phyloP scores from a whole-genome alignment of 2,888 invertebrate species.

The Volucella inflata region DNA sequence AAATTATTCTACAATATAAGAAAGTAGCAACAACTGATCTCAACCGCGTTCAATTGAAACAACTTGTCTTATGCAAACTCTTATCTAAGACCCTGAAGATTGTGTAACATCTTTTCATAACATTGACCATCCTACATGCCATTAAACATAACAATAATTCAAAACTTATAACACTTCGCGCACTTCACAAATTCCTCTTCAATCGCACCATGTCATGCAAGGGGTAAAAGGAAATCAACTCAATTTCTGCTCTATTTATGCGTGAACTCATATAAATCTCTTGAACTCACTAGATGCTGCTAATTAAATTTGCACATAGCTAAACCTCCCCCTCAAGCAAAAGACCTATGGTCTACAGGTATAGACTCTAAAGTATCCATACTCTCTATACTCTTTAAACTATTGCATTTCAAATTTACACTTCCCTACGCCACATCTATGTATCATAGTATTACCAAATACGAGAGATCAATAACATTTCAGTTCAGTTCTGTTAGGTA shows the following conservation, averaged over 20 bases:
- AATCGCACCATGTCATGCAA: too few species aligned
- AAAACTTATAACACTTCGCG: too few species aligned
- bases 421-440: constrained; percentile 40
- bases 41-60: too few species aligned
- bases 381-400: constrained; percentile 17
- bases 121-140: too few species aligned
- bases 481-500: background rate
- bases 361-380: too few species aligned
- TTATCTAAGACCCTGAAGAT: too few species aligned
- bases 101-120: too few species aligned
- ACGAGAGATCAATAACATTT: constrained; percentile 72
- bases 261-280: constrained; percentile 58
- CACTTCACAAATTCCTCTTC: too few species aligned
- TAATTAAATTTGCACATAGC: constrained; percentile 68
- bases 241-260: constrained; percentile 63
- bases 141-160: too few species aligned
- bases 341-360: background rate
- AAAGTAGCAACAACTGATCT: too few species aligned
- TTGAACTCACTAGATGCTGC: constrained; percentile 48
- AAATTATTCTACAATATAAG: too few species aligned
- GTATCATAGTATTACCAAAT: constrained; percentile 67
- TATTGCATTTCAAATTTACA: constrained; percentile 62
- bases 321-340: constrained; percentile 40
- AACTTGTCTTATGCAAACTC: too few species aligned
- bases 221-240: background rate